phyloP scores from a whole-genome alignment of 1,140 invertebrate genomes.

The Whitmania pigra region DNA sequence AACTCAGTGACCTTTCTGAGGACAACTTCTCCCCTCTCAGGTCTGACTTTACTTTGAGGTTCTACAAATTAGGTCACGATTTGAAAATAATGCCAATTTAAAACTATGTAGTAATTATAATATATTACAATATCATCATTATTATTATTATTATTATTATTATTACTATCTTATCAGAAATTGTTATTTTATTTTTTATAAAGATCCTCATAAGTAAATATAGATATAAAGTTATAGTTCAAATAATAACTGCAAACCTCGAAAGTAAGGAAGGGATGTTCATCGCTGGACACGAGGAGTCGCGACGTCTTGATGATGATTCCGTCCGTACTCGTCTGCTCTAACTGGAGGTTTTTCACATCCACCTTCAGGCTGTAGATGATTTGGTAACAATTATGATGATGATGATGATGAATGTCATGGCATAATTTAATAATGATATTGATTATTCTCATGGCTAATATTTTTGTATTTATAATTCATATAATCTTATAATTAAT shows the following conservation, averaged over 20 bases:
- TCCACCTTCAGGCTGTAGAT: neutral
- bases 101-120: too few relatives aligned
- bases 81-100: neutral
- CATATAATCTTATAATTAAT: too few relatives aligned
- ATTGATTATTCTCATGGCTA: neutral
- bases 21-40: slow-evolving; percentile 27
- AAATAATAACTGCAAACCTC: too few relatives aligned
- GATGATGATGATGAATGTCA: neutral
- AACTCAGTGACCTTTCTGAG: slow-evolving; percentile 26
- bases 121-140: too few relatives aligned
- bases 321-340: neutral
- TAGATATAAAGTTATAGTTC: too few relatives aligned
- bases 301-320: neutral
- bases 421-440: neutral
- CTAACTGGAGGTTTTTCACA: neutral
- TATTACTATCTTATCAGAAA: too few relatives aligned
- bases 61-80: slow-evolving; percentile 22
- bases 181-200: too few relatives aligned
- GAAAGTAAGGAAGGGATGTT: neutral
- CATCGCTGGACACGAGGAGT: neutral
- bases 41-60: slow-evolving; percentile 19
- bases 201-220: too few relatives aligned
- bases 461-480: neutral
- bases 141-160: slow-evolving; percentile 3
- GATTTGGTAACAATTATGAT: neutral